Conservation (phyloP, 2,888 invertebrate genomes). For the Lucinisca nassula region DNA sequence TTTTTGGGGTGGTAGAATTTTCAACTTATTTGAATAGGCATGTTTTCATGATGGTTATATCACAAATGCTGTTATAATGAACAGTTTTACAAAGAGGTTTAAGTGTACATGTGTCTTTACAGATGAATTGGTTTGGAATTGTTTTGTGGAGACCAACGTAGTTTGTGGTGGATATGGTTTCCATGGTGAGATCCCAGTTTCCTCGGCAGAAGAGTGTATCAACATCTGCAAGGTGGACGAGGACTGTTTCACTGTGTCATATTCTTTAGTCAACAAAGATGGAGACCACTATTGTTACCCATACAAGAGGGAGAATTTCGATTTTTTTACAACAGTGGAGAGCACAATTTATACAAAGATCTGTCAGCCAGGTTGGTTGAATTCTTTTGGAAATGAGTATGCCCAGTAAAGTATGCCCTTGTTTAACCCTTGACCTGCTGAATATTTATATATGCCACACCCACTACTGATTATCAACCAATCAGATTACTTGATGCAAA, state of each 20-base stretch:
- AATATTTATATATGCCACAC: too few species aligned
- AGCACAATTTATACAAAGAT: background rate
- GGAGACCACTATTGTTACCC: background rate
- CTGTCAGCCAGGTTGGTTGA: constrained; percentile 15
- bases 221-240: background rate
- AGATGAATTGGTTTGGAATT: background rate
- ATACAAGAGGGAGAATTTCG: background rate
- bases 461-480: too few species aligned
- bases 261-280: too few species aligned
- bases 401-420: too few species aligned
- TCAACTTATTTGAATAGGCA: too few species aligned
- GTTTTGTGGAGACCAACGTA: background rate
- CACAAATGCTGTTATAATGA: too few species aligned
- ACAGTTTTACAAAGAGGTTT: too few species aligned
- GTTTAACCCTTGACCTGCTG: too few species aligned
- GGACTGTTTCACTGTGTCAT: background rate
- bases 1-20: too few species aligned
- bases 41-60: too few species aligned
- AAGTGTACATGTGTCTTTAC: background rate
- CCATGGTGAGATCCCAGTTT: background rate
- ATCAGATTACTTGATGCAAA: too few species aligned
- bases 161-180: background rate
- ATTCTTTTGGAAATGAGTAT: too few species aligned
- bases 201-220: background rate
- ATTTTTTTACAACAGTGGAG: background rate